Evolutionary conservation across 1,140 invertebrate genomes (phyloP).

Genomic region (Drosophila tropicalis): DNA sequence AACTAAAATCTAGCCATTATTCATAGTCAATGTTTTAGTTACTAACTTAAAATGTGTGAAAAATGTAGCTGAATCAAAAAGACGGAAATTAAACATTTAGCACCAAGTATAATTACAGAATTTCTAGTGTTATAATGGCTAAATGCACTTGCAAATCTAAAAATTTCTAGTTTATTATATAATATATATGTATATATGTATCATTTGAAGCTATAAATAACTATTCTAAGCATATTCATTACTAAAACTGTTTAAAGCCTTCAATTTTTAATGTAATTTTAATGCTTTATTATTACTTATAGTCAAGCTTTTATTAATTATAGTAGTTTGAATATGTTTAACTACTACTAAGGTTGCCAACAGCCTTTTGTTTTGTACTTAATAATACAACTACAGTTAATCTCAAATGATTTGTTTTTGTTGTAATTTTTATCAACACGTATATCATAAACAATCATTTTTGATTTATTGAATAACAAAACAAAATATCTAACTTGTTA

Average conservation of each 20-base stretch:
- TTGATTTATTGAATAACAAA: neutral
- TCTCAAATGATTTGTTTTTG: slow-evolving; percentile 1
- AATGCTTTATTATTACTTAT: slow-evolving; percentile 17
- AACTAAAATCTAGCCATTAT: too few relatives aligned
- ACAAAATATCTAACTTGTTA: too few relatives aligned
- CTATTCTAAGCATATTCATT: slow-evolving; percentile 9
- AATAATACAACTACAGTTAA: slow-evolving; percentile 8
- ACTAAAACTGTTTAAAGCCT: slow-evolving; percentile 3
- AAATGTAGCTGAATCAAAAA: too few relatives aligned
- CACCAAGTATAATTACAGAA: neutral
- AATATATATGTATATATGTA: too few relatives aligned
- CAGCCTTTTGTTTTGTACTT: slow-evolving; percentile 26
- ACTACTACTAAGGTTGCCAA: slow-evolving; percentile 5
- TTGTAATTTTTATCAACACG: neutral
- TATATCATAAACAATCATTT: neutral
- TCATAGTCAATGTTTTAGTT: too few relatives aligned
- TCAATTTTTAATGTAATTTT: slow-evolving; percentile 11
- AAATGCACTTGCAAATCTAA: neutral
- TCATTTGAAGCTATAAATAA: slow-evolving; percentile 6
- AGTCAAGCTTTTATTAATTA: slow-evolving; percentile 2
- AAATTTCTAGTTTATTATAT: neutral
- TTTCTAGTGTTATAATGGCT: too few relatives aligned
- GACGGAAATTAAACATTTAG: neutral
- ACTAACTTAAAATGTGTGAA: too few relatives aligned
- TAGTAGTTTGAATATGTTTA: slow-evolving; percentile 10